Conservation (phyloP, 2,113 vertebrate species). For the Ondatra zibethicus region DNA sequence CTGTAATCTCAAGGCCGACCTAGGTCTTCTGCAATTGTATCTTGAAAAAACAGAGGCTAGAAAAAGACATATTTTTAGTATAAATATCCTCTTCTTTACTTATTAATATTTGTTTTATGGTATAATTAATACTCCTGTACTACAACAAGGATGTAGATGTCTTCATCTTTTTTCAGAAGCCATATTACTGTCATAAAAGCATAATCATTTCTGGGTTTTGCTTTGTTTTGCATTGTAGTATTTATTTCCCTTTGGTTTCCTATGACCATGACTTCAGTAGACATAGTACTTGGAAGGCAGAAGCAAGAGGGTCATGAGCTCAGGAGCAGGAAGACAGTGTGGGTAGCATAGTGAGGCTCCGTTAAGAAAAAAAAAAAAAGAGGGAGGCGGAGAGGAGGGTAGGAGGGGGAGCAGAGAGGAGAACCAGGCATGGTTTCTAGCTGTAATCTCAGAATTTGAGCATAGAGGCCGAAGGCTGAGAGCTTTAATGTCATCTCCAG, state of each 20-base stretch:
- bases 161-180: neutral
- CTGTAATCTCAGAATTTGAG: neutral
- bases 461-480: neutral
- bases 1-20: neutral
- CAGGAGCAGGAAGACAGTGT: neutral
- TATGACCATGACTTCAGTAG: neutral
- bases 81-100: neutral
- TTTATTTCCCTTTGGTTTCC: conserved; percentile 23
- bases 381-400: accelerated
- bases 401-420: too few relatives aligned
- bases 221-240: neutral
- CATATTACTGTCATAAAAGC: neutral
- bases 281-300: neutral
- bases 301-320: neutral
- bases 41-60: neutral
- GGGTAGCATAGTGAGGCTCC: neutral
- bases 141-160: neutral
- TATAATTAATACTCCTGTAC: neutral
- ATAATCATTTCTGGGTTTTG: neutral
- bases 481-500: neutral
- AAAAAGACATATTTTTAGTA: neutral
- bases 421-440: neutral
- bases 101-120: neutral
- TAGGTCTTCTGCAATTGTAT: neutral
- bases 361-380: too few relatives aligned